phyloP scores from a whole-genome alignment of 1,140 invertebrate species.

The Drosophila sturtevanti region DNA sequence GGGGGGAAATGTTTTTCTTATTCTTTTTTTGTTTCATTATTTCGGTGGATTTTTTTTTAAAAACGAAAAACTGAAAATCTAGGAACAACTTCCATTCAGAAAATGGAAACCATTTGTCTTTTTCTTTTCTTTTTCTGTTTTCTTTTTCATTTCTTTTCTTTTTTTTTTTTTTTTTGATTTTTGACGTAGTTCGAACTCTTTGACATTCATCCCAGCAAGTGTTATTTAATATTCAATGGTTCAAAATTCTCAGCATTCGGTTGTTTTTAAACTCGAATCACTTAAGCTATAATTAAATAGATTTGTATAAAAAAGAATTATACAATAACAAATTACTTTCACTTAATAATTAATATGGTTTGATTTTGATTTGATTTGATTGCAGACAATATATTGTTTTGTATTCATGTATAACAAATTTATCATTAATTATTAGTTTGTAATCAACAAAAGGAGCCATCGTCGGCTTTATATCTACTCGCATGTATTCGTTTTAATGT shows the following conservation, averaged over 20 bases:
- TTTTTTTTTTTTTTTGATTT: background rate
- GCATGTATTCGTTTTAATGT: background rate
- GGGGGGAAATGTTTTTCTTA: constrained; percentile 14
- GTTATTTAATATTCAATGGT: constrained; percentile 39
- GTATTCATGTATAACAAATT: constrained; percentile 14
- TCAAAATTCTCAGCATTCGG: constrained; percentile 75
- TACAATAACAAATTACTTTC: constrained; percentile 71
- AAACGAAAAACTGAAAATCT: constrained; percentile 1
- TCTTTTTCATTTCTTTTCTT: background rate
- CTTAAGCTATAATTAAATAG: constrained; percentile 74
- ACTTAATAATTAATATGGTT: constrained; percentile 27
- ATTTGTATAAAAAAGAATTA: constrained; percentile 70
- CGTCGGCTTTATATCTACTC: background rate
- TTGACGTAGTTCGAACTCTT: constrained; percentile 50
- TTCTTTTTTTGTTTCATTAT: background rate
- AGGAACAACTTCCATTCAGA: constrained; percentile 22
- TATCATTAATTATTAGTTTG: constrained; percentile 59
- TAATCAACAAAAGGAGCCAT: constrained; percentile 78
- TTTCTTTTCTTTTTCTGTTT: background rate
- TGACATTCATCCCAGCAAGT: constrained; percentile 62
- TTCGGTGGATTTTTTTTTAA: constrained; percentile 3
- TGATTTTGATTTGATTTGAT: constrained; percentile 12
- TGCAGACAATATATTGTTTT: constrained; percentile 15
- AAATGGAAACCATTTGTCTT: constrained; percentile 33
- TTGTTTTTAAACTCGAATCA: constrained; percentile 80